Evolutionary conservation across 2,797 vertebrate genomes (phyloP).

Genomic region (Lutjanus argentimaculatus): DNA sequence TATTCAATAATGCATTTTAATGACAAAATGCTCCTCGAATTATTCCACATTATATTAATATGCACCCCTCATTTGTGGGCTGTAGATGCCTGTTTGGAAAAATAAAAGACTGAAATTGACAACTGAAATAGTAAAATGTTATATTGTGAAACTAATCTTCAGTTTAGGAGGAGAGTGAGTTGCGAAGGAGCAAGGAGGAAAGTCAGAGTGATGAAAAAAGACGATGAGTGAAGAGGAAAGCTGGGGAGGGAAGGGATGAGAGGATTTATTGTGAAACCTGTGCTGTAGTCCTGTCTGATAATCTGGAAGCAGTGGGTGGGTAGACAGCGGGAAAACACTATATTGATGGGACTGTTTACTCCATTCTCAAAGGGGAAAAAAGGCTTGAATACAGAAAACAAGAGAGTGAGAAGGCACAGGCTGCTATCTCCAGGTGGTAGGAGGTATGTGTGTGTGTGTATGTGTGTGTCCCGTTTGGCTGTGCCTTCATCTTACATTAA

Average conservation of each 20-base stretch:
- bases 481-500: slow-evolving; percentile 31
- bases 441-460: slow-evolving; percentile 12
- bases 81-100: neutral
- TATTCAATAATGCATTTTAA: no score
- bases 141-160: slow-evolving; percentile 14
- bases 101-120: neutral
- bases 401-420: slow-evolving; percentile 35
- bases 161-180: slow-evolving; percentile 4
- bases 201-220: slow-evolving; percentile 39
- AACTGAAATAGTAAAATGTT: neutral
- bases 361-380: slow-evolving; percentile 46
- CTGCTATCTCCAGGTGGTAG: slow-evolving; percentile 31
- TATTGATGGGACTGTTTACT: slow-evolving; percentile 77
- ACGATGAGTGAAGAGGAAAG: slow-evolving; percentile 54
- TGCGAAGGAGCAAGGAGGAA: slow-evolving; percentile 3
- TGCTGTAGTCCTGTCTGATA: slow-evolving; percentile 71
- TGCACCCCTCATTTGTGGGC: neutral
- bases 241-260: slow-evolving; percentile 44
- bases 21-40: neutral
- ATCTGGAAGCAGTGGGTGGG: slow-evolving; percentile 73
- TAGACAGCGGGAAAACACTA: slow-evolving; percentile 72
- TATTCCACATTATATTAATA: neutral
- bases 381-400: slow-evolving; percentile 47
- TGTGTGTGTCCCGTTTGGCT: slow-evolving; percentile 16
- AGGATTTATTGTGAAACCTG: slow-evolving; percentile 71